Conservation (phyloP, 2,888 invertebrate genomes). For the Rhagonycha fulva region DNA sequence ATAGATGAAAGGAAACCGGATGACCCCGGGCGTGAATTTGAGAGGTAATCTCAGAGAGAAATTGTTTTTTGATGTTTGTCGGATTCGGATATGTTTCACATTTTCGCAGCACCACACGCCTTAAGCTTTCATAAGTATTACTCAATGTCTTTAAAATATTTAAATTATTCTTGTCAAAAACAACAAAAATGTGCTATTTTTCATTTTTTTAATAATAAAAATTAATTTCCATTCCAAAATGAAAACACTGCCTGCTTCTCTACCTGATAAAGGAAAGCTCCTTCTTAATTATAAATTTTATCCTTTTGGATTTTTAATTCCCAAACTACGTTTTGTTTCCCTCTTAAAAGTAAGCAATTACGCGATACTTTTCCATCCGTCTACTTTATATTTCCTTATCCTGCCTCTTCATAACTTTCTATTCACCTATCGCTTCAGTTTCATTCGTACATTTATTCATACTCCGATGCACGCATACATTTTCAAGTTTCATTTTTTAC, state of each 20-base stretch:
- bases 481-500: not conserved
- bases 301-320: not conserved
- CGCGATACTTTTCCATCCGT: not conserved
- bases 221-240: not conserved
- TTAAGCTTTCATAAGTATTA: constrained; percentile 20
- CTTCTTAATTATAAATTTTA: not conserved
- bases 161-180: constrained; percentile 10
- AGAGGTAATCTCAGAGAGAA: constrained; percentile 41
- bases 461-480: not conserved
- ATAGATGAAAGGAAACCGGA: constrained; percentile 34
- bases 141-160: constrained; percentile 17
- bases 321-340: not conserved
- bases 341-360: not conserved
- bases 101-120: constrained; percentile 17
- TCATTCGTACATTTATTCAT: not conserved
- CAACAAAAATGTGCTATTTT: not conserved
- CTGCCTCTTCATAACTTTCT: not conserved
- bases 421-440: not conserved
- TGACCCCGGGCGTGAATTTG: constrained; percentile 43
- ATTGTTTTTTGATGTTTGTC: constrained; percentile 41
- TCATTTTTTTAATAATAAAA: not conserved
- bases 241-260: not conserved
- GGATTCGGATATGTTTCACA: constrained; percentile 30
- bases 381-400: not conserved
- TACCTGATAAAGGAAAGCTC: not conserved